Evolutionary conservation across 2,113 vertebrate species (phyloP).

Genomic region (Patagioenas fasciata): DNA sequence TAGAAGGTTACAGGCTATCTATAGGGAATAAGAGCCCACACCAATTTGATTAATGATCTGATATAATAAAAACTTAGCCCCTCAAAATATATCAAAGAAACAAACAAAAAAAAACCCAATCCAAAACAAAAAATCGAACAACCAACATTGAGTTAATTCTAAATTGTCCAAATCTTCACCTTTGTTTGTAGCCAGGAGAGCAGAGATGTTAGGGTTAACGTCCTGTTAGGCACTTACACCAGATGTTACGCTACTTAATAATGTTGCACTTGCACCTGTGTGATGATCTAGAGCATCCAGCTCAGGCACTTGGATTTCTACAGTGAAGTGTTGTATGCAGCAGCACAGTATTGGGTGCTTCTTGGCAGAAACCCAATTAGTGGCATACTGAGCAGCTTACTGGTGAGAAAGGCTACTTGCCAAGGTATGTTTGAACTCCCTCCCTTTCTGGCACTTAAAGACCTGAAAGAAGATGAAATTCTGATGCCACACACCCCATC

Average conservation of each 20-base stretch:
- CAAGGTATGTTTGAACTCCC: background rate
- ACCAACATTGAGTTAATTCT: background rate
- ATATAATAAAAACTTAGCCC: background rate
- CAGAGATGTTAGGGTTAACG: background rate
- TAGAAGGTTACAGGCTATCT: background rate
- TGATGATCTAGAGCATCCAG: background rate
- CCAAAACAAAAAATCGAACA: no score
- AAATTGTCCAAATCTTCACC: background rate
- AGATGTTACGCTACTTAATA: background rate
- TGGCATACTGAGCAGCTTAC: background rate
- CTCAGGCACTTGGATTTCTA: background rate
- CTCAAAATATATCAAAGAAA: background rate
- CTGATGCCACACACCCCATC: background rate
- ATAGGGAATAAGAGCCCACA: background rate
- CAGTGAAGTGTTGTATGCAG: background rate
- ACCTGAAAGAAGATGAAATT: background rate
- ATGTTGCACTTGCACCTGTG: background rate
- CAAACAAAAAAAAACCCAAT: no score
- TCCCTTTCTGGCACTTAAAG: background rate
- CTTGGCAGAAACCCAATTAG: background rate
- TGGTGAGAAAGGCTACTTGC: background rate
- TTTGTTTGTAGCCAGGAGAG: background rate
- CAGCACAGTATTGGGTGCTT: background rate
- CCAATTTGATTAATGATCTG: background rate
- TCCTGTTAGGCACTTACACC: accelerated